Evolutionary conservation across 2,888 invertebrate genomes (phyloP), one percentile per base, ranked within the genome.

Genomic region (Germaria angustata): DNA sequence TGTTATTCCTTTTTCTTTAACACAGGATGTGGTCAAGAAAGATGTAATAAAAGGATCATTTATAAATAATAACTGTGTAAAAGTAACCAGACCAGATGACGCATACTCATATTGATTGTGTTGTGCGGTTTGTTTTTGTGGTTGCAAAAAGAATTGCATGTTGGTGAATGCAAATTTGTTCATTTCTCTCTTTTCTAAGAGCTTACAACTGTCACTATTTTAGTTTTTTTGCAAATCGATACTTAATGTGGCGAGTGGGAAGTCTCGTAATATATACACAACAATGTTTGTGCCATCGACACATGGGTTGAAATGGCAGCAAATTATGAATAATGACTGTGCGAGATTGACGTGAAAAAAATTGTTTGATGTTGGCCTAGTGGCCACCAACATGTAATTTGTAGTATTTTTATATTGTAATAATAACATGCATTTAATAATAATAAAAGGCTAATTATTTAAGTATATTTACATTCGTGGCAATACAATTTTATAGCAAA

Each of bases 191-290:
- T 28, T 51, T 51, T 39, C 41, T 9, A 20, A 20, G 20, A 24
- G 20, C 20, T 32, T 1, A 11, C n/a, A 44, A 17, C 44, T 32
- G 32, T 63, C 46, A 32, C 15, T 59, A 24, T 55, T 34, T 65
- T 55, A 55, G n/a, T n/a, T n/a, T 2, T 61, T 63, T 69, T 55
- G 61, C 72, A 81, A 81, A 81, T 77, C 59, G 72, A 66, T 72
- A 72, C 68, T 77, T 72, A 77, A 77, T 81, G 69, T 24, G 78
- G 41, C 1, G 66, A 57, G 53, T 57, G 13, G 11, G 36, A 59
- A 24, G 49, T 28, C 8, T 61, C 41, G 28, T 32, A 44, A 51
- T 32, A 36, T 46, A 41, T n/a, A n/a, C 8, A 49, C 24, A 68
- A 49, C 28, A 59, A n/a, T 57, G 66, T 68, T 75, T 75, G n/a